These are phyloP conservation scores for Ctenochaetus hawaiiensis DNA, from an alignment of 2,797 vertebrate species.

Conservation along the genomic window DNA sequence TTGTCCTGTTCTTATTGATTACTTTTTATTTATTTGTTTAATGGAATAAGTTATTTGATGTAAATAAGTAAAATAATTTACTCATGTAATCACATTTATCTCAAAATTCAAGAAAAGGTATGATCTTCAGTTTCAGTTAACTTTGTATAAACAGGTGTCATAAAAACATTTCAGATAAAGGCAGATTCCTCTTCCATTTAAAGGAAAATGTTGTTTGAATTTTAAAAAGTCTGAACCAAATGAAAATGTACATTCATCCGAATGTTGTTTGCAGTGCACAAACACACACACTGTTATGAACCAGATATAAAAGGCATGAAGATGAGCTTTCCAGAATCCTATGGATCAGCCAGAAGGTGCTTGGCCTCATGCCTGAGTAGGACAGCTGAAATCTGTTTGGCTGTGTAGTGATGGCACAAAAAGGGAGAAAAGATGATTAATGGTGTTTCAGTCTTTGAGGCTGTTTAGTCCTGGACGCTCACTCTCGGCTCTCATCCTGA, in stretches of 20 bases:
- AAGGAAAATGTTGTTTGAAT: background rate
- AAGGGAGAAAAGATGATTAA: constrained; percentile 54
- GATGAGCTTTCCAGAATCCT: constrained; percentile 73
- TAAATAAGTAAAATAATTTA: background rate
- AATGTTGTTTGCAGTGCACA: constrained; percentile 16
- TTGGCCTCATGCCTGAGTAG: constrained; percentile 56
- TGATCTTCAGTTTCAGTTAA: background rate
- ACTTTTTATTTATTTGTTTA: background rate
- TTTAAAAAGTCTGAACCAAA: too few relatives aligned
- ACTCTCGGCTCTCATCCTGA: constrained; percentile 16
- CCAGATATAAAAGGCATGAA: constrained; percentile 50
- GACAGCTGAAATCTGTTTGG: constrained; percentile 66
- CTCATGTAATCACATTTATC: background rate
- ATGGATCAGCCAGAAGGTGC: constrained; percentile 59
- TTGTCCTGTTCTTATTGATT: background rate
- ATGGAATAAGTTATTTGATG: background rate
- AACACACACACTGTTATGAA: constrained; percentile 11
- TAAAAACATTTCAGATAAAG: background rate
- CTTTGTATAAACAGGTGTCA: background rate
- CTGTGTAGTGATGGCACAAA: constrained; percentile 39
- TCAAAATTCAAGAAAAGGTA: background rate
- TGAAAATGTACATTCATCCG: background rate
- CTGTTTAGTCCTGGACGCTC: background rate
- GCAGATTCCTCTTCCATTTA: background rate
- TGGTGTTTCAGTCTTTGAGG: constrained; percentile 34